Conservation (phyloP, 2,113 vertebrate genomes). For the Neolamprologus kungweensis region DNA sequence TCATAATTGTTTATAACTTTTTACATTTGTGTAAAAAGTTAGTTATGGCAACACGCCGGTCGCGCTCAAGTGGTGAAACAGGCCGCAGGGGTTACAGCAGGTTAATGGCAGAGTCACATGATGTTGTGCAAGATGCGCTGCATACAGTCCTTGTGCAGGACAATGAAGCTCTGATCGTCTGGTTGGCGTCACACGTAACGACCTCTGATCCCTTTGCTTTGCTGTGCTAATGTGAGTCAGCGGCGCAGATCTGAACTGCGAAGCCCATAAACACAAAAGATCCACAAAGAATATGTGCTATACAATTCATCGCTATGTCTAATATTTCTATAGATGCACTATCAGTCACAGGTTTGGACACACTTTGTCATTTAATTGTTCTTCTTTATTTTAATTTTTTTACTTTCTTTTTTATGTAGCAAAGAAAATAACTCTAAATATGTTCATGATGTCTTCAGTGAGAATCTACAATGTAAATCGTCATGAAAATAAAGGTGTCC, state of each 20-base stretch:
- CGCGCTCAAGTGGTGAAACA: background rate
- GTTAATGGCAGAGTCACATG: constrained; percentile 17
- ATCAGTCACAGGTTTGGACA: background rate
- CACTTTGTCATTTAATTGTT: background rate
- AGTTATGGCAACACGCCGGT: background rate
- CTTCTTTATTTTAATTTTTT: background rate
- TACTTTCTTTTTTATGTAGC: background rate
- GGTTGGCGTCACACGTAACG: background rate
- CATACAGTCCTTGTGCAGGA: background rate
- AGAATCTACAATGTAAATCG: fast-evolving
- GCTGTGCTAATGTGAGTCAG: background rate
- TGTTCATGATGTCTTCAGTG: background rate
- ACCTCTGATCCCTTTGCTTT: background rate
- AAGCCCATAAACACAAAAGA: background rate
- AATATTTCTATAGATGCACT: background rate
- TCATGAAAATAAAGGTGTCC: background rate
- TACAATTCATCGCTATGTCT: background rate
- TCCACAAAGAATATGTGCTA: background rate
- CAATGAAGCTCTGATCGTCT: constrained; percentile 24
- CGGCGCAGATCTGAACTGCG: background rate
- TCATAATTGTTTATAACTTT: background rate
- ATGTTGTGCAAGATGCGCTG: background rate
- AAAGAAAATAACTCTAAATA: background rate
- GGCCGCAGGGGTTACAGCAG: background rate
- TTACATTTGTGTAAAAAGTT: background rate